phyloP scores from a whole-genome alignment of 2,113 vertebrate species.

The Mustelus asterias region DNA sequence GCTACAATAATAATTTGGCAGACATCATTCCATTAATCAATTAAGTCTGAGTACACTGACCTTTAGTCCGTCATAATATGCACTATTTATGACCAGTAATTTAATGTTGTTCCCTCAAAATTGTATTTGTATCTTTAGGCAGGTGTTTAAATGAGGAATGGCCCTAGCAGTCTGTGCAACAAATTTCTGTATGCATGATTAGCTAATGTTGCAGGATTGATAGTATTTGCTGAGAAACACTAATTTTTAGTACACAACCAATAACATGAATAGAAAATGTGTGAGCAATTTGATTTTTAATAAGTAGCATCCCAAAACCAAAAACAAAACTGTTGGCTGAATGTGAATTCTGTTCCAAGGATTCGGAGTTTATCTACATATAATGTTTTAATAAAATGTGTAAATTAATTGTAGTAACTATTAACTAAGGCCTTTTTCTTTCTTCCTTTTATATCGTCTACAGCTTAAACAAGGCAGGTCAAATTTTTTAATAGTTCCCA shows the following conservation, averaged over 20 bases:
- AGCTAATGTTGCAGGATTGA: not conserved
- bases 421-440: not conserved
- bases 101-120: not conserved
- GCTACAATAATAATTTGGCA: not conserved
- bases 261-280: not conserved
- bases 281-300: not conserved
- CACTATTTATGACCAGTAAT: not conserved
- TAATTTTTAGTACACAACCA: not conserved
- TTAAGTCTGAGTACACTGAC: not conserved
- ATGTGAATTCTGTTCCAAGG: not conserved
- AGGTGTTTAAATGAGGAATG: not conserved
- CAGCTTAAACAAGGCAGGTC: not conserved
- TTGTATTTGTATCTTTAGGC: not conserved
- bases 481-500: not conserved
- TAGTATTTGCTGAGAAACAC: not conserved
- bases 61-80: slow-evolving; percentile 10
- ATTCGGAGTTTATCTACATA: not conserved
- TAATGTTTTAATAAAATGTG: not conserved
- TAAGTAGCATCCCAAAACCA: not conserved
- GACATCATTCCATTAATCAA: not conserved
- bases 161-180: not conserved
- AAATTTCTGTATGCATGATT: not conserved
- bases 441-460: not conserved
- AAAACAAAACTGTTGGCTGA: not conserved
- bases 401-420: not conserved